phyloP scores from a whole-genome alignment of 2,797 vertebrate species.

The Cirrhinus molitorella region DNA sequence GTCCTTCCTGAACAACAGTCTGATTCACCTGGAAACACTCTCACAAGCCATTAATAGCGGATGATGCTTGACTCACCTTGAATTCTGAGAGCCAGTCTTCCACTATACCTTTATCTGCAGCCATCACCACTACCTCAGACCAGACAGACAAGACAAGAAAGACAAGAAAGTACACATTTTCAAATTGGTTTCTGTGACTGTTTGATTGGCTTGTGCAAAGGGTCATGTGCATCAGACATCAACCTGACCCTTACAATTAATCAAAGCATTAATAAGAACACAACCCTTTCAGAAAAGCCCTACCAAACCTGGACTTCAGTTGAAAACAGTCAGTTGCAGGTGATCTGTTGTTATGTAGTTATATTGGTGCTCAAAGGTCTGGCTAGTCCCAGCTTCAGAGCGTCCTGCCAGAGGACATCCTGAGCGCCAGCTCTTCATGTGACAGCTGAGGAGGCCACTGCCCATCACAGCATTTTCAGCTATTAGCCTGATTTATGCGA shows the following conservation, averaged over 20 bases:
- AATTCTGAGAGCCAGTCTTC: conserved; percentile 99
- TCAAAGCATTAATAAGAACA: not conserved
- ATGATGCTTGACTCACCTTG: conserved; percentile 84
- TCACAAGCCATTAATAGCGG: not conserved
- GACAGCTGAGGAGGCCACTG: no score
- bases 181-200: no score
- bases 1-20: not conserved
- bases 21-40: conserved; percentile 18
- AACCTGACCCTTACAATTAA: not conserved
- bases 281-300: not conserved
- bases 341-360: not conserved
- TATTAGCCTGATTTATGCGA: no score
- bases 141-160: conserved; percentile 6
- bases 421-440: no score
- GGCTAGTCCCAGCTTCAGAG: no score
- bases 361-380: not conserved
- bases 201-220: not conserved
- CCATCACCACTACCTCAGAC: conserved; percentile 90
- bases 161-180: no score
- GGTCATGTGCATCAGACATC: not conserved
- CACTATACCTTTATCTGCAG: conserved; percentile 86
- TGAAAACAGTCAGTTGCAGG: not conserved
- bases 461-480: no score
- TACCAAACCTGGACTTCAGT: not conserved
- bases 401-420: no score